These are phyloP conservation scores for Oscheius sp. DNA, from an alignment of 2,888 invertebrate genomes.

Conservation along the genomic window DNA sequence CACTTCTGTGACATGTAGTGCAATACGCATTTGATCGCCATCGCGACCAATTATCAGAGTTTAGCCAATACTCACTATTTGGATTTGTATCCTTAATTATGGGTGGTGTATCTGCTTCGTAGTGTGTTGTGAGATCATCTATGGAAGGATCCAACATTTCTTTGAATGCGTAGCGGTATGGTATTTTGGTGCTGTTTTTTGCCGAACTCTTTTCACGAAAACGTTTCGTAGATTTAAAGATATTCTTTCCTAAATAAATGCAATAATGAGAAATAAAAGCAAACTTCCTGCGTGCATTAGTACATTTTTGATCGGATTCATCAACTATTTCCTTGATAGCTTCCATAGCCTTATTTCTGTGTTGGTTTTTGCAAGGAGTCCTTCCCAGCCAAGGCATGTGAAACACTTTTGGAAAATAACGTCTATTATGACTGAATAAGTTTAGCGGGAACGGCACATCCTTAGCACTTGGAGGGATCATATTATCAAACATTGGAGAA, in stretches of 20 bases:
- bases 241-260: background rate
- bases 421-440: no score
- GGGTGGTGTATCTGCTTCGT: background rate
- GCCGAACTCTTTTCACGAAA: background rate
- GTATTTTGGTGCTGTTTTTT: background rate
- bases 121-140: background rate
- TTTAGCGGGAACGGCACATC: background rate
- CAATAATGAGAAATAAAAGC: background rate
- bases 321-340: background rate
- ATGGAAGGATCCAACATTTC: background rate
- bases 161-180: background rate
- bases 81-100: background rate
- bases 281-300: background rate
- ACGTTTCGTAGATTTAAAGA: background rate
- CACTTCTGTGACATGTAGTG: background rate
- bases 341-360: slow-evolving; percentile 6
- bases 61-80: background rate
- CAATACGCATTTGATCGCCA: background rate
- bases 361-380: slow-evolving; percentile 7
- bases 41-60: no score
- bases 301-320: background rate
- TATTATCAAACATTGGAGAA: background rate
- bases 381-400: background rate
- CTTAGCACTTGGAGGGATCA: background rate
- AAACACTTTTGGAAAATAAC: no score